Evolutionary conservation across 2,113 vertebrate genomes (phyloP), one percentile per base, ranked within the genome.

Genomic region (Hippocampus abdominalis): DNA sequence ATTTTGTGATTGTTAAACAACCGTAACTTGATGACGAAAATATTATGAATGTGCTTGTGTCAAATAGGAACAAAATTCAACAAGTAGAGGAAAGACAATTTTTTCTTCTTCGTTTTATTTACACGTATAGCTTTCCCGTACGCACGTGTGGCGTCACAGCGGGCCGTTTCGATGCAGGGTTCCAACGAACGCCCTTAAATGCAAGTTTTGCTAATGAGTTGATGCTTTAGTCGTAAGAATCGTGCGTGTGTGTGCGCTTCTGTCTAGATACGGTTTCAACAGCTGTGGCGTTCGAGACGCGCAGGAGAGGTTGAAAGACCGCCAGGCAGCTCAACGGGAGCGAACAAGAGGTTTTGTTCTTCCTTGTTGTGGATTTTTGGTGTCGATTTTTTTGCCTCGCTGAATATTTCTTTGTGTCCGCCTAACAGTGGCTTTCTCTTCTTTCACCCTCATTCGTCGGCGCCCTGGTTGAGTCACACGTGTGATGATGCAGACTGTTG

Each of bases 221-320:
- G 32, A 36, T 36, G 32, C 6, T 36, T 32, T 32, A 32, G 29
- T 32, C 29, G 3, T 32, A n/a, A 39, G 63, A 64, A 9, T 27
- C 25, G 1, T 53, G 7, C 54, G 10, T 51, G 64, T 21, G 16
- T 32, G 29, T 29, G 29, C 6, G 11, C 18, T 61, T 57, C 8
- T 70, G 23, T 75, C 56, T 82, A 99, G 97, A 76, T 99, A 95
- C 0, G 97, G 97, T 32, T 99, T 99, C 90, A 99, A 99, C 86
- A 99, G 97, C 76, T 95, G 96, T 0, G 97, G 97, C 27, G 78
- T 94, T 0, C 76, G 23, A 0, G 92, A 46, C 0, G 94, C 95
- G 64, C 92, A 92, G 42, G 89, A 73, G 42, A 91, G 97, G 80
- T 86, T 99, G 46, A 88, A 85, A 44, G 90, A 90, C 51, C 93